phyloP scores from a whole-genome alignment of 2,113 vertebrate genomes.

The Thomomys bottae region DNA sequence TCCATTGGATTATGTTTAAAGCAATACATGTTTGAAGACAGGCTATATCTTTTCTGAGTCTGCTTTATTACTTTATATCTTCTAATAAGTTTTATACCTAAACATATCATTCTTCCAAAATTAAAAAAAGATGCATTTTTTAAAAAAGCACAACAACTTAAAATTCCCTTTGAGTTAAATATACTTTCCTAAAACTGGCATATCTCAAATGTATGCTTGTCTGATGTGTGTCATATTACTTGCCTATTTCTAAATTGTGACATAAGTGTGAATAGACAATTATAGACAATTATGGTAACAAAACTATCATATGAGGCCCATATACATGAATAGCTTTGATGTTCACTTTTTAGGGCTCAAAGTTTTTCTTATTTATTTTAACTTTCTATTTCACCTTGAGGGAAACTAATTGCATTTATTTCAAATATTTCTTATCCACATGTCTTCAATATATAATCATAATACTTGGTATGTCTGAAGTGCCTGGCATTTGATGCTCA shows the following conservation, averaged over 20 bases:
- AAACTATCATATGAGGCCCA: constrained; percentile 8
- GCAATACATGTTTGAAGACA: constrained; percentile 37
- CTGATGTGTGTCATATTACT: constrained; percentile 58
- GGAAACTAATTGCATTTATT: constrained; percentile 29
- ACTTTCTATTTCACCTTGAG: constrained; percentile 15
- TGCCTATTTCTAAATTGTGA: constrained; percentile 55
- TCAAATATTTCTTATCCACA: constrained; percentile 24
- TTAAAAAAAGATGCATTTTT: constrained; percentile 28
- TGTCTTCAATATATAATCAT: constrained; percentile 6
- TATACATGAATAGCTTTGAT: background rate
- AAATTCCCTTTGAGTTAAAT: constrained; percentile 71
- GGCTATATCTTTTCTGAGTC: background rate
- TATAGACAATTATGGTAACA: constrained; percentile 46
- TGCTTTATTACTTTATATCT: constrained; percentile 53
- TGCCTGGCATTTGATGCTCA: background rate
- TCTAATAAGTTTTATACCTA: constrained; percentile 65
- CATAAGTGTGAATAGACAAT: constrained; percentile 54
- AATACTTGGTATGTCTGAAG: background rate
- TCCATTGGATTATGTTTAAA: constrained; percentile 25
- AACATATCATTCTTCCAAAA: constrained; percentile 62
- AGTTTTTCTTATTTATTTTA: background rate
- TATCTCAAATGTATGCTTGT: constrained; percentile 63
- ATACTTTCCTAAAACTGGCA: constrained; percentile 71
- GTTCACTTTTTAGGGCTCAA: constrained; percentile 5
- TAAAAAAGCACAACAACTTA: constrained; percentile 42